A percentile compares a stretch with the other conserved stretches of the same genome.
Conservation (phyloP, 2,888 invertebrate species). For the Papilio gigon region DNA sequence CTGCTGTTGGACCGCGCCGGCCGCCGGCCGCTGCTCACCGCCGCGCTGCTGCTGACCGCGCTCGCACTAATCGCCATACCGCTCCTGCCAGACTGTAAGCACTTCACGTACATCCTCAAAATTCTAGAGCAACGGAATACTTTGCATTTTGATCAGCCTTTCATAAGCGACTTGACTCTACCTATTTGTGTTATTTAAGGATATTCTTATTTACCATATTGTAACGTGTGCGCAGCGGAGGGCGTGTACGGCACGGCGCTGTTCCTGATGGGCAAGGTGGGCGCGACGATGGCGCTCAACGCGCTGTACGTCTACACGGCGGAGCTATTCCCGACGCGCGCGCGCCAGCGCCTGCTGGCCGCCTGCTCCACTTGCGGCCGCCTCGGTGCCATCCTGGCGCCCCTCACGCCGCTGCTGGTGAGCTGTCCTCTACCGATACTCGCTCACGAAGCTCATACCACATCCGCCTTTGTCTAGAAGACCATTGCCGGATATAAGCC, state of each 20-base stretch:
- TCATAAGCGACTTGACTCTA: too few relatives aligned
- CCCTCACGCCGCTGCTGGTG: constrained; percentile 86
- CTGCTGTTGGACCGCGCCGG: constrained; percentile 72
- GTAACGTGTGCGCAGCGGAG: constrained; percentile 46
- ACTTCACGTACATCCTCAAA: too few relatives aligned
- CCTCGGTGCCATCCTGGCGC: constrained; percentile 87
- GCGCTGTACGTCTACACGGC: constrained; percentile 87
- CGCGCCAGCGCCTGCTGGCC: constrained; percentile 86
- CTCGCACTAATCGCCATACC: constrained; percentile 64
- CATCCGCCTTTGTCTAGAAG: not conserved
- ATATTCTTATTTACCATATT: constrained; percentile 23
- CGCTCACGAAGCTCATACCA: not conserved
- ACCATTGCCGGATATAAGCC: too few relatives aligned
- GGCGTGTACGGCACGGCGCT: constrained; percentile 59
- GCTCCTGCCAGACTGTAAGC: constrained; percentile 59
- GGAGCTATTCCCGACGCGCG: constrained; percentile 87
- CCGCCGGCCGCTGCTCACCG: constrained; percentile 68
- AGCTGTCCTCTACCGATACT: constrained; percentile 43
- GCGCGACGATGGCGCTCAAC: constrained; percentile 85
- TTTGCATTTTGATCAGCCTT: too few relatives aligned
- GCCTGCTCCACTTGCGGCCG: constrained; percentile 87
- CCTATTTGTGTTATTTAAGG: too few relatives aligned
- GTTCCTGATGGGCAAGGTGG: constrained; percentile 84
- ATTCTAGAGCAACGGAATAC: too few relatives aligned
- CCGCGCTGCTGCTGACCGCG: constrained; percentile 69